These are phyloP conservation scores for Mystacornis crossleyi DNA, from an alignment of 2,113 vertebrate species.

Conservation along the genomic window DNA sequence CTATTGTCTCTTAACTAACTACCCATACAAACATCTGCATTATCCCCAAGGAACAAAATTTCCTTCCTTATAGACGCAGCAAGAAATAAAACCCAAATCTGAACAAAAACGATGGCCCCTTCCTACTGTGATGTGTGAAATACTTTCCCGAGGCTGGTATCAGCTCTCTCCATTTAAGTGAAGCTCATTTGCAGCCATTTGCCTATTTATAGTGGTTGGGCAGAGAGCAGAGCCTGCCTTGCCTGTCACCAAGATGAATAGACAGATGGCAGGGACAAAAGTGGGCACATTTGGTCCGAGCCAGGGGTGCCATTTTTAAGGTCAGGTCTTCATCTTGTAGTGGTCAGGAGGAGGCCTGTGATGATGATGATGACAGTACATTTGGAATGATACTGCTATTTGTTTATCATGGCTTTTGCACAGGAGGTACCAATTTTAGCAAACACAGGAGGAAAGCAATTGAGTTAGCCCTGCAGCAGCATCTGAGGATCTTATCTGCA, in stretches of 20 bases:
- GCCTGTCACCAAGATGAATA: constrained; percentile 26
- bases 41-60: not conserved
- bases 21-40: not conserved
- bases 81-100: not conserved
- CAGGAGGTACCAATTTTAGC: constrained; percentile 48
- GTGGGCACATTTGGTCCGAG: not conserved
- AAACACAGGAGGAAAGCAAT: constrained; percentile 52
- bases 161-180: not conserved
- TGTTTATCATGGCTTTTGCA: constrained; percentile 45
- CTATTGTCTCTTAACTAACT: not conserved
- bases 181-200: constrained; percentile 1
- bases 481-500: constrained; percentile 48
- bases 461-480: constrained; percentile 35
- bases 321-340: constrained; percentile 35
- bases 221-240: not conserved
- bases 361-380: constrained; percentile 50
- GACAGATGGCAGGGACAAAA: constrained; percentile 48
- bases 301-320: constrained; percentile 54
- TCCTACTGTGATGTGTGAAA: constrained; percentile 15
- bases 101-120: not conserved
- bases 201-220: not conserved
- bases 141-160: constrained; percentile 10
- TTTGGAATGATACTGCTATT: constrained; percentile 23
- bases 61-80: not conserved
- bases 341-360: constrained; percentile 36